Percentiles rank a stretch among this genome's conserved stretches.
Conservation (phyloP, 1,140 invertebrate species). For the Drosophila melanica region DNA sequence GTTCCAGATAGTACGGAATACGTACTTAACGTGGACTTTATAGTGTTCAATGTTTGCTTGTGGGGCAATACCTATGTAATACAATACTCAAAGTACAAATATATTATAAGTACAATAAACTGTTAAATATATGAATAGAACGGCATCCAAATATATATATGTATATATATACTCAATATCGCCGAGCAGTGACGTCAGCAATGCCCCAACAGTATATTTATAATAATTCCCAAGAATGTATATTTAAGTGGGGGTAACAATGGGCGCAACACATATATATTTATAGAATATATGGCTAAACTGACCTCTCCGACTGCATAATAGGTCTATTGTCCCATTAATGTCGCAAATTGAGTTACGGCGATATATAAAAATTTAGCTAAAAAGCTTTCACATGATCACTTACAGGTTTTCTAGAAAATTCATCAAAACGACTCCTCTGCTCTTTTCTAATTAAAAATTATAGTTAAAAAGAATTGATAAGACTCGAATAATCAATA, state of each 20-base stretch:
- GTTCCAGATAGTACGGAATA: slow-evolving; percentile 35
- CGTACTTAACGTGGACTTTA: slow-evolving; percentile 33
- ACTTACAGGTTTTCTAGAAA: slow-evolving; percentile 14
- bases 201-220: slow-evolving; percentile 24
- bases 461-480: slow-evolving; percentile 9
- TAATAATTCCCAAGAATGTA: neutral
- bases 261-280: neutral
- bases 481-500: slow-evolving; percentile 14
- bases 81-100: slow-evolving; percentile 36
- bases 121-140: neutral
- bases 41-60: slow-evolving; percentile 24
- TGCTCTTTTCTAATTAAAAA: neutral
- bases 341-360: slow-evolving; percentile 22
- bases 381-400: slow-evolving; percentile 20
- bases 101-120: slow-evolving; percentile 20
- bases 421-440: neutral
- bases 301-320: slow-evolving; percentile 20
- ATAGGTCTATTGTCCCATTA: slow-evolving; percentile 34
- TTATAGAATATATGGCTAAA: slow-evolving; percentile 3
- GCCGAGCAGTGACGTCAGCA: slow-evolving; percentile 23
- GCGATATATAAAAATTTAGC: slow-evolving; percentile 5
- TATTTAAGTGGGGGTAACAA: slow-evolving; percentile 9
- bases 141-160: neutral
- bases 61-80: slow-evolving; percentile 32
- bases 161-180: neutral